A percentile compares a stretch with the other conserved stretches of the same genome.
Conservation (phyloP, 2,797 vertebrate species). For the Mareca strepera region DNA sequence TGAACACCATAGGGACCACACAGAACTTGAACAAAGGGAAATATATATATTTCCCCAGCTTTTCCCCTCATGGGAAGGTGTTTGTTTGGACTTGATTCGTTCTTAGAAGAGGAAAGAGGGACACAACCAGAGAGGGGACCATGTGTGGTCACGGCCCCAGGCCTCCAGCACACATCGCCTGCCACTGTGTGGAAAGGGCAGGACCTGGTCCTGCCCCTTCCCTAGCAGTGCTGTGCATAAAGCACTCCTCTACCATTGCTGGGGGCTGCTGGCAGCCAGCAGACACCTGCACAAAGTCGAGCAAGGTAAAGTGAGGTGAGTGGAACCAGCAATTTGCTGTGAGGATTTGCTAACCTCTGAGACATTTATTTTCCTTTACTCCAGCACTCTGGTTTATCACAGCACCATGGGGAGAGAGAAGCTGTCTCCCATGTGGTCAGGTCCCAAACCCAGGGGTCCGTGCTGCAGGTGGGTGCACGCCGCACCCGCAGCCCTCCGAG, state of each 20-base stretch:
- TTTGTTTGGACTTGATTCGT: background rate
- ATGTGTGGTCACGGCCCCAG: background rate
- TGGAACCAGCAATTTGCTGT: background rate
- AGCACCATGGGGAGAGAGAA: background rate
- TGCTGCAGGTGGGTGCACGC: background rate
- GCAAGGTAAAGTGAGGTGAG: background rate
- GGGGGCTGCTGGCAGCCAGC: background rate
- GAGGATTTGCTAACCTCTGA: background rate
- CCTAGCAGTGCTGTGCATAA: background rate
- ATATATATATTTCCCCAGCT: background rate
- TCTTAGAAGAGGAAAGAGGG: background rate
- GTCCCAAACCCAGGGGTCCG: accelerated
- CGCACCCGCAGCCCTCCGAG: background rate
- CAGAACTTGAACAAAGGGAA: background rate
- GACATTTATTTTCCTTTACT: background rate
- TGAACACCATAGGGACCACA: background rate
- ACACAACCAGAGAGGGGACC: accelerated
- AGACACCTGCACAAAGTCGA: background rate
- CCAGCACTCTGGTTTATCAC: background rate
- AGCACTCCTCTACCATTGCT: background rate
- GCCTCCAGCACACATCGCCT: background rate
- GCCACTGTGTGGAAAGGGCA: background rate
- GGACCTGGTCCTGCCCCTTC: background rate
- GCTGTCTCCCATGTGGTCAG: background rate
- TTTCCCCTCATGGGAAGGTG: background rate